These are phyloP conservation scores for Leucophenga maculata DNA, from an alignment of 2,888 invertebrate species.

Conservation along the genomic window DNA sequence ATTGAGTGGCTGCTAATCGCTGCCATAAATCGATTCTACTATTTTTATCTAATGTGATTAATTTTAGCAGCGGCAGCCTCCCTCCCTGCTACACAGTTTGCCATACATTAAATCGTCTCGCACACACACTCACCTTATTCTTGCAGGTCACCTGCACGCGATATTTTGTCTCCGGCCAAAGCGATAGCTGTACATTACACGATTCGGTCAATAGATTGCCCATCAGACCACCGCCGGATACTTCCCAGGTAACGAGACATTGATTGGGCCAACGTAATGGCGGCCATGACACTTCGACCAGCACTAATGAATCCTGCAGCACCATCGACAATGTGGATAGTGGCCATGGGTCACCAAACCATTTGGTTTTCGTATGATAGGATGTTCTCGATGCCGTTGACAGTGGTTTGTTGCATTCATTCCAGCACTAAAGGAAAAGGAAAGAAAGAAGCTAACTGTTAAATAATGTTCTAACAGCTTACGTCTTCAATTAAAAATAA, in stretches of 20 bases:
- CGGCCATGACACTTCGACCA: slow-evolving; percentile 71
- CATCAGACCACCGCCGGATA: slow-evolving; percentile 71
- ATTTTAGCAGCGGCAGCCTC: not conserved
- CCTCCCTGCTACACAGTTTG: no score
- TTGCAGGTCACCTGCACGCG: slow-evolving; percentile 72
- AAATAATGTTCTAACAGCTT: no score
- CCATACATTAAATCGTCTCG: no score
- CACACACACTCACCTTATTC: slow-evolving; percentile 66
- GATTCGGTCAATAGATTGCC: slow-evolving; percentile 71
- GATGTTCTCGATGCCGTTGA: not conserved
- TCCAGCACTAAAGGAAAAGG: slow-evolving; percentile 16
- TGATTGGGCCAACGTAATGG: slow-evolving; percentile 65
- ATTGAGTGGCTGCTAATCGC: not conserved
- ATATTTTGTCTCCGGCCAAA: slow-evolving; percentile 72
- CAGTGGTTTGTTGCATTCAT: slow-evolving; percentile 19
- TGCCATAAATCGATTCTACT: not conserved
- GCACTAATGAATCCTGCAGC: slow-evolving; percentile 69
- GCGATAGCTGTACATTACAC: slow-evolving; percentile 69
- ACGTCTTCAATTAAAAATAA: no score
- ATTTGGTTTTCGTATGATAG: not conserved
- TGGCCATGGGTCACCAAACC: slow-evolving; percentile 6
- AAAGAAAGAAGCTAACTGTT: no score
- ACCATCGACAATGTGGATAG: slow-evolving; percentile 8
- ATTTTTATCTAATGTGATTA: no score
- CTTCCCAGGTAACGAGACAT: slow-evolving; percentile 72